These are phyloP conservation scores for Bombus affinis DNA, from an alignment of 1,140 invertebrate genomes.

Conservation along the genomic window DNA sequence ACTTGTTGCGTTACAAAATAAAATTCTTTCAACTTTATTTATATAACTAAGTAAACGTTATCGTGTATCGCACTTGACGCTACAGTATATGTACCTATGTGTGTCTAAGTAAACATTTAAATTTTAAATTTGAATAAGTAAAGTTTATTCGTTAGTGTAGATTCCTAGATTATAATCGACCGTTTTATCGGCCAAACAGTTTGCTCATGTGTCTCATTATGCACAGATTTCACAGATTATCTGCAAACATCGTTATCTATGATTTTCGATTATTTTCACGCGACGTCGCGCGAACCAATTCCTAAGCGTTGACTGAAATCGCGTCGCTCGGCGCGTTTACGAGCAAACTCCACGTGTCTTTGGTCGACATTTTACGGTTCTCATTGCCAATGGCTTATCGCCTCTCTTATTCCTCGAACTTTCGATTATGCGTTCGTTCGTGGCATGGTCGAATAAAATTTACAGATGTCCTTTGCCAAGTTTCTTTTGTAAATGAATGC, in stretches of 20 bases:
- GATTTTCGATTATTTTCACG: neutral
- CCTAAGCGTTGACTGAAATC: neutral
- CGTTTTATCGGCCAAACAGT: neutral
- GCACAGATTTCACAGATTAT: neutral
- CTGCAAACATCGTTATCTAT: neutral
- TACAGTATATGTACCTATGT: too few relatives aligned
- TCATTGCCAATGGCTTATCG: neutral
- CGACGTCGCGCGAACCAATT: neutral
- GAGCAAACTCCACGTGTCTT: slow-evolving; percentile 14
- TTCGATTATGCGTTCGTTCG: neutral
- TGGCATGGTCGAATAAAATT: neutral
- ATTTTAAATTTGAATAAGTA: too few relatives aligned
- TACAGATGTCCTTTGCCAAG: neutral
- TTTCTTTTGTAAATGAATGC: neutral
- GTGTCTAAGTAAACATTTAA: too few relatives aligned
- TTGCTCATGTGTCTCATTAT: too few relatives aligned
- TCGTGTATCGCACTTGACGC: neutral
- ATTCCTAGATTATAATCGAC: neutral
- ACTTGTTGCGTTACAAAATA: neutral
- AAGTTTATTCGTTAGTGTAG: too few relatives aligned
- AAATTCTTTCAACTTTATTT: neutral
- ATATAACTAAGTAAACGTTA: neutral
- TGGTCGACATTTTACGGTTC: neutral
- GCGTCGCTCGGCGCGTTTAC: neutral
- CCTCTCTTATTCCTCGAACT: neutral